Conservation (phyloP, 2,113 vertebrate genomes). For the Morone chrysops region DNA sequence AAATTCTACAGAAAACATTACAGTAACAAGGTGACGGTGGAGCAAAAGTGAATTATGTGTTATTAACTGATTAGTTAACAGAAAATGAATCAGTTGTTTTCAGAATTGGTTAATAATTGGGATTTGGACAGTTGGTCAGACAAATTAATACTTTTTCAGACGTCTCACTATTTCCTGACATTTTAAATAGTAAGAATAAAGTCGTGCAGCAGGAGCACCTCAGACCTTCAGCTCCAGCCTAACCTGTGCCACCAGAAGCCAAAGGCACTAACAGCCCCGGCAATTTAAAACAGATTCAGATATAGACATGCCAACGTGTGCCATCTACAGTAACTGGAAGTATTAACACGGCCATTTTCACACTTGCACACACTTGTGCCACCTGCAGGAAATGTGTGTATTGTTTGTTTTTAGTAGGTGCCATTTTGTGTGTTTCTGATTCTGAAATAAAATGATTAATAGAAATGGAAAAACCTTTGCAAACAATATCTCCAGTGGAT, state of each 20-base stretch:
- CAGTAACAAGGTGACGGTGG: no score
- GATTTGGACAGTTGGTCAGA: no score
- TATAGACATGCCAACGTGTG: background rate
- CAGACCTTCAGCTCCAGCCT: background rate
- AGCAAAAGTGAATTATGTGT: no score
- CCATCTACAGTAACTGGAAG: background rate
- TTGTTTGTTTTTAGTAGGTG: background rate
- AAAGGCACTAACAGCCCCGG: background rate
- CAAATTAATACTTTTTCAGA: background rate
- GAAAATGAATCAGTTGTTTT: no score
- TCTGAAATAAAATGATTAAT: background rate
- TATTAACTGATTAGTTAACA: no score
- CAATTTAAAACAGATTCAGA: background rate
- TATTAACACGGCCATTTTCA: background rate
- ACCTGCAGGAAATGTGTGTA: background rate
- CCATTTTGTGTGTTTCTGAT: background rate
- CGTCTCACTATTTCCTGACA: background rate
- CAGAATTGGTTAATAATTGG: no score
- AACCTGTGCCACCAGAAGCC: background rate
- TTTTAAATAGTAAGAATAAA: background rate
- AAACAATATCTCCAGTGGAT: background rate
- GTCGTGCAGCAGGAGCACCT: background rate
- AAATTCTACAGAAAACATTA: no score
- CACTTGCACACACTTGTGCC: background rate
- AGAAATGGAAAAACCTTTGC: background rate